A percentile compares a stretch with the other conserved stretches of the same genome.
phyloP scores from a whole-genome alignment of 2,888 invertebrate species.

The Trachelus tabidus region DNA sequence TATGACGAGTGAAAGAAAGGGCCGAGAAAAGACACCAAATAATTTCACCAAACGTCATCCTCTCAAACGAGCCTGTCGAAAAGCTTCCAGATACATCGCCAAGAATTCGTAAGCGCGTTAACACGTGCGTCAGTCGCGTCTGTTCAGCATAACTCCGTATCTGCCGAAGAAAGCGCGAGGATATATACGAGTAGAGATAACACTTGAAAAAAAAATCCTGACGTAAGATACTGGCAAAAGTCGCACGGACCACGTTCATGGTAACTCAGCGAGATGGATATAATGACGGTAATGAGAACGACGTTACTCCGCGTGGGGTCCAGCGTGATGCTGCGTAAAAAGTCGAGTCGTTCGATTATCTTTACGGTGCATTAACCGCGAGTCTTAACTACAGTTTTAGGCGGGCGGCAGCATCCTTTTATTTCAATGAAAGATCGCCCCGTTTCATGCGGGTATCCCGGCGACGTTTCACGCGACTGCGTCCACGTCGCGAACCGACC shows the following conservation, averaged over 20 bases:
- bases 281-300: background rate
- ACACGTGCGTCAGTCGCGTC: background rate
- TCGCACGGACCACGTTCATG: background rate
- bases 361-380: constrained; percentile 6
- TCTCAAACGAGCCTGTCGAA: background rate
- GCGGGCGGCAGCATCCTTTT: background rate
- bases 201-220: background rate
- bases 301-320: background rate
- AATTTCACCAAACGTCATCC: background rate
- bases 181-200: background rate
- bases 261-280: background rate
- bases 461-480: background rate
- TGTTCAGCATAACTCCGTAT: background rate
- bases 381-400: background rate
- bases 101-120: background rate
- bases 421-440: background rate
- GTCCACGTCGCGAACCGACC: background rate
- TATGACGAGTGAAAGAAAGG: no score
- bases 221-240: background rate
- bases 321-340: background rate
- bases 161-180: background rate
- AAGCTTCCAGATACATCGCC: background rate
- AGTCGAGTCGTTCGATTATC: background rate
- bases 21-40: background rate
- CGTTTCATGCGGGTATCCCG: background rate